These are phyloP conservation scores for Leptodactylus fuscus DNA, from an alignment of 2,113 vertebrate genomes.

Conservation along the genomic window DNA sequence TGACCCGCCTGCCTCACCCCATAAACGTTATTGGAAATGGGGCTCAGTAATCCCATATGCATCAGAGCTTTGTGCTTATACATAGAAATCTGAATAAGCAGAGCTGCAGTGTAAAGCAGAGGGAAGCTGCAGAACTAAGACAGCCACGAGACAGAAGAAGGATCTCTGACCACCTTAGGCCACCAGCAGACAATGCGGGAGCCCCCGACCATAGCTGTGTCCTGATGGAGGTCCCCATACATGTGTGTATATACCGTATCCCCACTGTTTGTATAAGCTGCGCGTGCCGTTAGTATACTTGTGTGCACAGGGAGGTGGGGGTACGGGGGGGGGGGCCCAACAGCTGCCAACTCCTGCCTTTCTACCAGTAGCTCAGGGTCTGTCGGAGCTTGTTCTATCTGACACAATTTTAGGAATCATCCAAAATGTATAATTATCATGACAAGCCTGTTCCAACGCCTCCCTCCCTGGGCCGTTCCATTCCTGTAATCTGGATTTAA, in stretches of 20 bases:
- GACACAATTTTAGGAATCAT: conserved; percentile 60
- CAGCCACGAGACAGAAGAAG: too few relatives aligned
- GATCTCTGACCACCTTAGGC: too few relatives aligned
- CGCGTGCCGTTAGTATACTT: neutral
- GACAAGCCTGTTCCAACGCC: conserved; percentile 58
- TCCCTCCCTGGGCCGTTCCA: conserved; percentile 54
- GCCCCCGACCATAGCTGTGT: too few relatives aligned
- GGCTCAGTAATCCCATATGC: too few relatives aligned
- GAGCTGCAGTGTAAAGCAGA: too few relatives aligned
- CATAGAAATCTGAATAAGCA: too few relatives aligned
- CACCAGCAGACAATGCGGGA: too few relatives aligned
- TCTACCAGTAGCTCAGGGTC: conserved; percentile 53
- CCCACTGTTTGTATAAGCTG: neutral
- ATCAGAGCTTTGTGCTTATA: too few relatives aligned
- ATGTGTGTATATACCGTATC: neutral
- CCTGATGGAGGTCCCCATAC: too few relatives aligned
- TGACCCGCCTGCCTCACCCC: too few relatives aligned
- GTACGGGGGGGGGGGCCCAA: neutral
- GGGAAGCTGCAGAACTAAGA: too few relatives aligned
- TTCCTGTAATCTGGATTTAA: conserved; percentile 52
- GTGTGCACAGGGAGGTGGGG: conserved; percentile 1
- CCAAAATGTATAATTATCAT: conserved; percentile 62
- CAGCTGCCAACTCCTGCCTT: conserved; percentile 56
- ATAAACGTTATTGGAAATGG: too few relatives aligned
- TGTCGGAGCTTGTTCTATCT: conserved; percentile 59